Conservation (phyloP, 2,888 invertebrate genomes). For the Phalera bucephala region DNA sequence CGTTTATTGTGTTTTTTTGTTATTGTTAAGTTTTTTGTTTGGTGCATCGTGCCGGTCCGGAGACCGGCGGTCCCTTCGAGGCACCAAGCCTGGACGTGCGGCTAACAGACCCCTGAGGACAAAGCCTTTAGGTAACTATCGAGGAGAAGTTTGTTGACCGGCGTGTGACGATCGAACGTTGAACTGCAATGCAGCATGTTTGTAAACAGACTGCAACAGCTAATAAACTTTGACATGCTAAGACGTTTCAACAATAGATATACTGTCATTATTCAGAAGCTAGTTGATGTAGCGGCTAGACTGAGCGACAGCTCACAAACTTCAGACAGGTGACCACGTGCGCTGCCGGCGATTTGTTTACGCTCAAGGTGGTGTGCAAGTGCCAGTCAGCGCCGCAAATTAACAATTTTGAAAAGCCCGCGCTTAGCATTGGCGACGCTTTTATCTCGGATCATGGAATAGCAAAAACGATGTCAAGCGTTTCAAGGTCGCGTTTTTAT, state of each 20-base stretch:
- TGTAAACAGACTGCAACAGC: constrained; percentile 48
- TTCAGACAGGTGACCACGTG: constrained; percentile 30
- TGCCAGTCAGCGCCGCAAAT: constrained; percentile 12
- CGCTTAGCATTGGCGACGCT: background rate
- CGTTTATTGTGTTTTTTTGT: constrained; percentile 77
- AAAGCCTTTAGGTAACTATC: constrained; percentile 81
- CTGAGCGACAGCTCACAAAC: constrained; percentile 11
- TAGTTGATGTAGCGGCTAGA: constrained; percentile 14
- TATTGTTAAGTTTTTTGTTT: constrained; percentile 82
- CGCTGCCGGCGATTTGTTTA: constrained; percentile 25
- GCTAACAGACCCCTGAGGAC: constrained; percentile 66
- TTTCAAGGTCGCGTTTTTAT: constrained; percentile 1
- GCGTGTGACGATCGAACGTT: constrained; percentile 30
- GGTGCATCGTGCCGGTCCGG: constrained; percentile 80
- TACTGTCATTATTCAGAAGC: constrained; percentile 19
- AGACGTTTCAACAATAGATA: constrained; percentile 29
- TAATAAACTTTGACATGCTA: constrained; percentile 34
- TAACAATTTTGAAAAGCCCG: background rate
- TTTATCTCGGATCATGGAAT: background rate
- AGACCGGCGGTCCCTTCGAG: constrained; percentile 74
- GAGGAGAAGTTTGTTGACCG: constrained; percentile 36
- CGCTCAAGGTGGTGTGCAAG: constrained; percentile 8
- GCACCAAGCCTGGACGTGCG: constrained; percentile 73
- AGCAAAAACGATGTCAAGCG: background rate
- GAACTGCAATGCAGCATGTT: constrained; percentile 47